Conservation (phyloP, 1,140 invertebrate species). For the Armadillidium nasatum region DNA sequence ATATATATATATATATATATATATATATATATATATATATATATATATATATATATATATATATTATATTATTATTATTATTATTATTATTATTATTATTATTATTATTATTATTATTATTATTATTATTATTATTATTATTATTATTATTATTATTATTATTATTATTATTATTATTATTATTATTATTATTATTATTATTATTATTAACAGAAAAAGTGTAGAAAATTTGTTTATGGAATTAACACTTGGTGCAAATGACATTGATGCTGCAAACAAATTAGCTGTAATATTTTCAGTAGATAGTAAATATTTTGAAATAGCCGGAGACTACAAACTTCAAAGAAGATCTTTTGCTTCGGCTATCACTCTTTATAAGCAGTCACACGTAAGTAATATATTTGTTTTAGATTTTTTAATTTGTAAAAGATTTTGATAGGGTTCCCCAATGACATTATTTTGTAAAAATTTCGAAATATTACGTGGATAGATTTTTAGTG, state of each 20-base stretch:
- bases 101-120: no score
- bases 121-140: no score
- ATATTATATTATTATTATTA: no score
- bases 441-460: background rate
- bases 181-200: no score
- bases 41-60: no score
- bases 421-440: no score
- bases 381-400: conserved; percentile 56
- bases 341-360: conserved; percentile 60
- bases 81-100: no score
- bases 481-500: no score
- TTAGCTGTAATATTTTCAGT: conserved; percentile 60
- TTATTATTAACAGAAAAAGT: conserved; percentile 28
- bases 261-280: conserved; percentile 57
- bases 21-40: no score
- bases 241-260: conserved; percentile 56
- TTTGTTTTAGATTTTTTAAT: conserved; percentile 33
- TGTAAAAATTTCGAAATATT: background rate
- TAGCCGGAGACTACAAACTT: conserved; percentile 65
- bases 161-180: no score
- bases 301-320: conserved; percentile 66
- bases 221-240: conserved; percentile 57
- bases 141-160: no score
- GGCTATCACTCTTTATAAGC: conserved; percentile 65
- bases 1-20: no score